Percentiles rank a stretch among this genome's conserved stretches.
These are phyloP conservation scores for Drymodes brunneopygia DNA, from an alignment of 2,113 vertebrate species.

Conservation along the genomic window DNA sequence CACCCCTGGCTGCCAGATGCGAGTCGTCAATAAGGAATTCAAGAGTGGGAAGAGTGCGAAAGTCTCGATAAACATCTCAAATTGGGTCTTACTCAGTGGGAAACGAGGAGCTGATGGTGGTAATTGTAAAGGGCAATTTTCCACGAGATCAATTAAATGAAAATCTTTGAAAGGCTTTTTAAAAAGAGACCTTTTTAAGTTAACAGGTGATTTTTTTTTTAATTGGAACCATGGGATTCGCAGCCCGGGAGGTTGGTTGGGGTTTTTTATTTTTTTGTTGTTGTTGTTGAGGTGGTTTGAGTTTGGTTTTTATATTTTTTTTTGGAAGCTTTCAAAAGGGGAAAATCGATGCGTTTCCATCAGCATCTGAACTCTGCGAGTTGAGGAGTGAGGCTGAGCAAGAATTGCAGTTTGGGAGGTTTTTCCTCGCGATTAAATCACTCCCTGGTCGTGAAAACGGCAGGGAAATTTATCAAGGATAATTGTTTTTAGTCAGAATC, in stretches of 20 bases:
- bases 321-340: conserved; percentile 74
- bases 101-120: conserved; percentile 87
- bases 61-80: conserved; percentile 97
- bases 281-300: not conserved
- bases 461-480: not conserved
- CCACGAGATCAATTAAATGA: conserved; percentile 95
- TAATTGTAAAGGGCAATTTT: conserved; percentile 93
- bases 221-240: conserved; percentile 90
- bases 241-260: conserved; percentile 57
- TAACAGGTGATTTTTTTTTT: conserved; percentile 98
- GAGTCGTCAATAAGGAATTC: conserved; percentile 80
- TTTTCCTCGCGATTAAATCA: not conserved
- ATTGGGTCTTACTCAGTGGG: conserved; percentile 98
- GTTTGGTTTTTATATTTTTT: not conserved
- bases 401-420: not conserved
- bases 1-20: conserved; percentile 79
- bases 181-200: conserved; percentile 91
- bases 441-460: not conserved
- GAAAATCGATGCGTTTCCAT: conserved; percentile 80
- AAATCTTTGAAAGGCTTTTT: conserved; percentile 98
- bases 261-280: not conserved
- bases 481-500: not conserved
- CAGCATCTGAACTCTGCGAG: conserved; percentile 71
- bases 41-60: conserved; percentile 85
- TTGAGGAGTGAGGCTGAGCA: conserved; percentile 59